phyloP scores from a whole-genome alignment of 2,888 invertebrate genomes.

The Invenusta paracnida region DNA sequence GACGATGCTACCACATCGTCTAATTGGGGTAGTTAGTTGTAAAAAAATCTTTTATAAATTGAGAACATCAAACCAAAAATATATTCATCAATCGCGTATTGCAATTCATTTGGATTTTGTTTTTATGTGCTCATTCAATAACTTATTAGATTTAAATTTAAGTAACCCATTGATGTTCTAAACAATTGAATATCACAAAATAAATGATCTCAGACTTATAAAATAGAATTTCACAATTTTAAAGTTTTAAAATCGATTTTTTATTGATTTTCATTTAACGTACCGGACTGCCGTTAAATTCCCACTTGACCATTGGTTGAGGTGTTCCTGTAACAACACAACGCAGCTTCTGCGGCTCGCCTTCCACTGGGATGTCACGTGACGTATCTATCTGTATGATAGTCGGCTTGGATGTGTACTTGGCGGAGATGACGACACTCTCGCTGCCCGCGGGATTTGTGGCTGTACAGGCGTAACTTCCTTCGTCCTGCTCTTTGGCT shows the following conservation, averaged over 20 bases:
- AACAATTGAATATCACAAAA: too few relatives aligned
- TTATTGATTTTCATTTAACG: not conserved
- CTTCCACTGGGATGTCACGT: constrained; percentile 35
- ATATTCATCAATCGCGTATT: too few relatives aligned
- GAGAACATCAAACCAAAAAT: too few relatives aligned
- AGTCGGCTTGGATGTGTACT: not conserved
- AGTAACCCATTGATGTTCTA: too few relatives aligned
- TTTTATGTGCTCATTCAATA: too few relatives aligned
- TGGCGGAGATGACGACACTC: not conserved
- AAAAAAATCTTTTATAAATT: too few relatives aligned
- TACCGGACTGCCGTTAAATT: constrained; percentile 41
- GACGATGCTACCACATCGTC: too few relatives aligned
- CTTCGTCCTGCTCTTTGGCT: constrained; percentile 44
- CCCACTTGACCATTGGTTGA: constrained; percentile 27
- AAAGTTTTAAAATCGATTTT: not conserved
- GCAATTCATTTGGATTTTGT: too few relatives aligned
- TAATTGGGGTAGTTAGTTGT: too few relatives aligned
- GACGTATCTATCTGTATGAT: not conserved
- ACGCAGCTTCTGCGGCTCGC: not conserved
- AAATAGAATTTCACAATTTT: too few relatives aligned
- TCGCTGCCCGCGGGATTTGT: constrained; percentile 53
- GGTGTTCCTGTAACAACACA: constrained; percentile 5
- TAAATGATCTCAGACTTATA: too few relatives aligned
- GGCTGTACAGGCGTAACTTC: constrained; percentile 56
- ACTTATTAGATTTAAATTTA: too few relatives aligned